phyloP scores from a whole-genome alignment of 2,113 vertebrate species.

The Ursus arctos region DNA sequence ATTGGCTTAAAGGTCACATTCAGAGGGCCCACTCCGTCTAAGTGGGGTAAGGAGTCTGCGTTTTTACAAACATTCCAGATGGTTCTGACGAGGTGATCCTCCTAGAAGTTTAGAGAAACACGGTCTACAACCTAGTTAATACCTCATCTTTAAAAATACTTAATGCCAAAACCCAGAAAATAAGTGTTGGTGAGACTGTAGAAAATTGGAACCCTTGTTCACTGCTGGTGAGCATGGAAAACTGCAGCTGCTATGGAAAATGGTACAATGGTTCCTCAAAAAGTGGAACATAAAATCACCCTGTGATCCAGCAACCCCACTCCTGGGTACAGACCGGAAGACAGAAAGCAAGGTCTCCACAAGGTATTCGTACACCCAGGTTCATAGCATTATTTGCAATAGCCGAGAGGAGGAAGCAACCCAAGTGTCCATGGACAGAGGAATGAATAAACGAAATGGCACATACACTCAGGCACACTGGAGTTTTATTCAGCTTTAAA shows the following conservation, averaged over 20 bases:
- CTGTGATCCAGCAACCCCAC: neutral
- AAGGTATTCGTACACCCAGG: neutral
- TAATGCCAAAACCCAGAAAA: neutral
- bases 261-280: neutral
- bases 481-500: neutral
- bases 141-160: neutral
- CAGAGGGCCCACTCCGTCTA: neutral
- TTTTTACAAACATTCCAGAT: neutral
- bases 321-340: neutral
- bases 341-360: neutral
- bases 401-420: neutral
- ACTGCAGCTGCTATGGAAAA: neutral
- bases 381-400: neutral
- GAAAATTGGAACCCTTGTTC: neutral
- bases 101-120: neutral
- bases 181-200: neutral
- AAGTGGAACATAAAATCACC: neutral
- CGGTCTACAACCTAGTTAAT: neutral
- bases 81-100: neutral
- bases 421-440: neutral
- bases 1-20: neutral
- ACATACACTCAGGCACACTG: no score
- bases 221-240: neutral
- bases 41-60: neutral
- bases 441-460: neutral